phyloP scores from a whole-genome alignment of 2,113 vertebrate genomes.

The Amia ocellicauda region DNA sequence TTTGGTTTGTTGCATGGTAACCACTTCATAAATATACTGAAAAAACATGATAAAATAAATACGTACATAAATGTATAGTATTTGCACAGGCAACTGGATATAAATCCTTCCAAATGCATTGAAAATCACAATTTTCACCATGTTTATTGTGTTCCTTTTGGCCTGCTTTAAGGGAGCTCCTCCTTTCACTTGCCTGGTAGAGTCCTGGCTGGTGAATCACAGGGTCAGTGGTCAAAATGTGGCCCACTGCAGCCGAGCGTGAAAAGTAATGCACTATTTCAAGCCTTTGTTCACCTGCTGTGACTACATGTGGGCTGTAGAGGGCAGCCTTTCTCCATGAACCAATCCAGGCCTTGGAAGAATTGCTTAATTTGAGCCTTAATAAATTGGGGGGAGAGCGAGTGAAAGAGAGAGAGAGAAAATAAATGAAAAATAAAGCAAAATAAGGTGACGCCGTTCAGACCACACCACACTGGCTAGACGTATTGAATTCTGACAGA shows the following conservation, averaged over 20 bases:
- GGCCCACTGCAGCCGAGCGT: not conserved
- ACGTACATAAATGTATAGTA: no score
- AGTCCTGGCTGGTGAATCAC: not conserved
- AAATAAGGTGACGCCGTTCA: not conserved
- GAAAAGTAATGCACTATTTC: not conserved
- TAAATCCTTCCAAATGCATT: no score
- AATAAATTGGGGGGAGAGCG: no score
- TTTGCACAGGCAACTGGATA: no score
- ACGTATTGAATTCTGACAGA: not conserved
- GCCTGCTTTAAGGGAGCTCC: not conserved
- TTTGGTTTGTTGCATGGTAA: no score
- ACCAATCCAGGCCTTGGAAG: not conserved
- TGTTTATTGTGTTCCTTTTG: not conserved
- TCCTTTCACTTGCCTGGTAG: conserved; percentile 1
- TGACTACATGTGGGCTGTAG: conserved; percentile 29
- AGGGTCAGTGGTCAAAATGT: conserved; percentile 9
- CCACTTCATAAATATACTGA: no score
- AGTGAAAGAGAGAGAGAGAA: no score
- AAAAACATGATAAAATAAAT: no score
- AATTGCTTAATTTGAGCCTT: not conserved
- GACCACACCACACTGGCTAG: conserved; percentile 1
- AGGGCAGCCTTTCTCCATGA: conserved; percentile 49
- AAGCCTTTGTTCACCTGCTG: conserved; percentile 12
- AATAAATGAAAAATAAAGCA: not conserved
- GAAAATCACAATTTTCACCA: no score